phyloP scores from a whole-genome alignment of 2,888 invertebrate species.

The Cerceris ruficornis region DNA sequence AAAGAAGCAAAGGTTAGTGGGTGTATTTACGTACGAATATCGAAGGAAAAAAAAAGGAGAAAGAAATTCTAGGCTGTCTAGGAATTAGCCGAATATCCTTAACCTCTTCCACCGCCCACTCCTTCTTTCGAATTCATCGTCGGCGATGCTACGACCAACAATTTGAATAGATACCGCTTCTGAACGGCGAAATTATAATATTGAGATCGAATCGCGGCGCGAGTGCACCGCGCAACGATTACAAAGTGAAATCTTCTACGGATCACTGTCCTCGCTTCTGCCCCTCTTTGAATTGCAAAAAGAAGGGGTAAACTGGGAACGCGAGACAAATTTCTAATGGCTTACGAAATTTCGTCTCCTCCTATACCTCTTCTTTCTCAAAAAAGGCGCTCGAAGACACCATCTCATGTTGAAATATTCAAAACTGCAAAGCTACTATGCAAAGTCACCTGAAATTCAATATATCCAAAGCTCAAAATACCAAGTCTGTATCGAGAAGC shows the following conservation, averaged over 20 bases:
- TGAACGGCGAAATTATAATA: conserved; percentile 72
- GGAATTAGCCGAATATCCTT: conserved; percentile 4
- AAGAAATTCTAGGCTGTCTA: neutral
- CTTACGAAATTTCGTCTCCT: neutral
- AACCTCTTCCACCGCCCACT: conserved; percentile 23
- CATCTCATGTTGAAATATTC: too few relatives aligned
- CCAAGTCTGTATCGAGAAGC: too few relatives aligned
- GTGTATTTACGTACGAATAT: too few relatives aligned
- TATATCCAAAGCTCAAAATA: too few relatives aligned
- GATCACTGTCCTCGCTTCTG: conserved; percentile 70
- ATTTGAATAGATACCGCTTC: conserved; percentile 74
- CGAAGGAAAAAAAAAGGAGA: neutral
- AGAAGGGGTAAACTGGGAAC: conserved; percentile 5
- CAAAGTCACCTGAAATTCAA: too few relatives aligned
- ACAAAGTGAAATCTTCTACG: conserved; percentile 74
- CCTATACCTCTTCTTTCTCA: too few relatives aligned
- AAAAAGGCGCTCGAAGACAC: too few relatives aligned
- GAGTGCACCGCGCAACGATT: conserved; percentile 63
- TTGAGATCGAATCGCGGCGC: conserved; percentile 66
- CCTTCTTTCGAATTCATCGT: conserved; percentile 19
- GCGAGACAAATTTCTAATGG: neutral
- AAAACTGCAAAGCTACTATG: too few relatives aligned
- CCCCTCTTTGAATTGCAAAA: conserved; percentile 54
- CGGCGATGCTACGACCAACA: conserved; percentile 2
- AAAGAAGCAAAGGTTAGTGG: too few relatives aligned